Conservation (phyloP, 1,140 invertebrate genomes). For the Brachionus manjavacas region DNA sequence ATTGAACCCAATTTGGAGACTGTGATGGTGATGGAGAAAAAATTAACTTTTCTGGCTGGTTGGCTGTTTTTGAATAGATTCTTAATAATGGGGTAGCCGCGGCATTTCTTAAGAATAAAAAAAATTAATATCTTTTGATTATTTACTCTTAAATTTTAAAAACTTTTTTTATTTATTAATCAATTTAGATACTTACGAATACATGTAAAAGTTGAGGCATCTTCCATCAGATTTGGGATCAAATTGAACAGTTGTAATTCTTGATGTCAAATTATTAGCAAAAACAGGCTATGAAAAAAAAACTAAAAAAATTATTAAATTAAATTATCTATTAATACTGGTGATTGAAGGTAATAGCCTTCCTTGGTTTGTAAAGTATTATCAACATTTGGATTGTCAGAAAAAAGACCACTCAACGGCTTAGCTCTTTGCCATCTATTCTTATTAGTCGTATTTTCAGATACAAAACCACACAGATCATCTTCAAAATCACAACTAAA, state of each 20-base stretch:
- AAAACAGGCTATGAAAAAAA: background rate
- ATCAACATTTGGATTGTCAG: conserved; percentile 56
- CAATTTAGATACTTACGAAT: background rate
- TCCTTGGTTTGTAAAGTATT: conserved; percentile 52
- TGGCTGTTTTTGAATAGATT: background rate
- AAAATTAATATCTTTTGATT: background rate
- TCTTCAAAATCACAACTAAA: conserved; percentile 12
- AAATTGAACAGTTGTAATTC: background rate
- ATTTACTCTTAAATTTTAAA: no score
- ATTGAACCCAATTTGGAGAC: conserved; percentile 1
- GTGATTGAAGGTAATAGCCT: conserved; percentile 60
- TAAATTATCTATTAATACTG: background rate
- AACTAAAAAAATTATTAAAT: background rate
- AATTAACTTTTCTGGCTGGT: background rate
- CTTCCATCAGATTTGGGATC: background rate
- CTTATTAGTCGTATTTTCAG: background rate
- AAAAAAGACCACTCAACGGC: background rate
- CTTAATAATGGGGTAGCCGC: background rate
- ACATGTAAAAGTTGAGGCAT: conserved; percentile 22
- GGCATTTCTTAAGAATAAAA: background rate
- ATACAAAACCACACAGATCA: conserved; percentile 1
- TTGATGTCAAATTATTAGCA: background rate
- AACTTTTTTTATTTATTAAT: background rate
- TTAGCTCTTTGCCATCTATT: conserved; percentile 9
- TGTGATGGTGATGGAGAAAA: background rate